Conservation (phyloP, 1,140 invertebrate genomes). For the Mesaphorura yosii region DNA sequence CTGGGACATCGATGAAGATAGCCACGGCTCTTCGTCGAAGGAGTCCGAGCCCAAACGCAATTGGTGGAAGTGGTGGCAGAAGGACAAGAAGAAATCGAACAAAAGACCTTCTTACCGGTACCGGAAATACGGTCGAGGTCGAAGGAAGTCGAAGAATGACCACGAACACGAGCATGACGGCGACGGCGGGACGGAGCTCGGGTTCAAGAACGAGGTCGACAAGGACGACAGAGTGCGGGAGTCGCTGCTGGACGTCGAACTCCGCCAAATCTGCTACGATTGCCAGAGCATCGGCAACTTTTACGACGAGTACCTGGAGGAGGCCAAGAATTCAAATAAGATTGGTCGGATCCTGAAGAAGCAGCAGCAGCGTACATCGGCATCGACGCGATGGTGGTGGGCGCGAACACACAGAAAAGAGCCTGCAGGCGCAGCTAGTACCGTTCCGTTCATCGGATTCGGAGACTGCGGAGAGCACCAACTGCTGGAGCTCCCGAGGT, state of each 20-base stretch:
- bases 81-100: no score
- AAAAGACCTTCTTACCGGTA: background rate
- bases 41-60: background rate
- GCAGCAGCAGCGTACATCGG: background rate
- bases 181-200: no score
- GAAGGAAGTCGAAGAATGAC: background rate
- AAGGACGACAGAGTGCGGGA: no score
- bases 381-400: background rate
- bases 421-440: no score
- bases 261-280: constrained; percentile 4
- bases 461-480: constrained; percentile 17
- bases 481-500: no score
- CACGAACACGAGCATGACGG: background rate
- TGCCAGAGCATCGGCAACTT: constrained; percentile 10
- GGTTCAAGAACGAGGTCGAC: no score
- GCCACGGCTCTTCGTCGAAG: no score
- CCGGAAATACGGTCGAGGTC: background rate
- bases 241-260: background rate
- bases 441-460: constrained; percentile 13
- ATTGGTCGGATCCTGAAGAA: constrained; percentile 18
- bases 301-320: no score
- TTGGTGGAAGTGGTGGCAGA: background rate
- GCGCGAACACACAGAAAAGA: no score
- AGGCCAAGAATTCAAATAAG: no score
- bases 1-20: no score